These are phyloP conservation scores for Dromas ardeola DNA, from an alignment of 2,113 vertebrate species.

Conservation along the genomic window DNA sequence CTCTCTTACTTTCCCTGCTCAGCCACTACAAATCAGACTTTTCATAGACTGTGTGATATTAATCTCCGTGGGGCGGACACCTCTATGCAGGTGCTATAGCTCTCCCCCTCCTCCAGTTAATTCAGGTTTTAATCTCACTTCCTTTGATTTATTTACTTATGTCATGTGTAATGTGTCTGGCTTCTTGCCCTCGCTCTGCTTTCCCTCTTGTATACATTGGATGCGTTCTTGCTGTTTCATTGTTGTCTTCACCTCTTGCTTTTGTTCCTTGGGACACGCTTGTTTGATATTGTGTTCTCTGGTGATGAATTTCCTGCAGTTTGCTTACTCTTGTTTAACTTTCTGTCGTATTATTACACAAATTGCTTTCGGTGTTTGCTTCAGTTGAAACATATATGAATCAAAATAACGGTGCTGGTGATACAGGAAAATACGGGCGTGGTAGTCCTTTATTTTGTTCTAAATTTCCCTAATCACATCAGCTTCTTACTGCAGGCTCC, in stretches of 20 bases:
- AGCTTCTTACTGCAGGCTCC: neutral
- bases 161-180: constrained; percentile 55
- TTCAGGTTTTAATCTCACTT: constrained; percentile 67
- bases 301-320: constrained; percentile 5
- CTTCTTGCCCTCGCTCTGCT: constrained; percentile 54
- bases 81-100: constrained; percentile 57
- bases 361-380: constrained; percentile 22
- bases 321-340: constrained; percentile 43
- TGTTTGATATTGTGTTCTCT: constrained; percentile 1
- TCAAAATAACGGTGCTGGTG: neutral
- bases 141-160: constrained; percentile 67
- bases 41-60: constrained; percentile 46
- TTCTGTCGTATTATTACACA: constrained; percentile 16
- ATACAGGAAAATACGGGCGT: accelerated
- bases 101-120: constrained; percentile 67
- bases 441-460: neutral
- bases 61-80: constrained; percentile 68
- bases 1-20: neutral
- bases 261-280: neutral
- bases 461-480: neutral
- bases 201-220: neutral
- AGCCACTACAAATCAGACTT: constrained; percentile 51
- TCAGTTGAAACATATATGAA: neutral
- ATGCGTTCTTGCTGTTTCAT: neutral
- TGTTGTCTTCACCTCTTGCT: constrained; percentile 14